phyloP scores from a whole-genome alignment of 37 sponge, comb jelly and placozoan species.

The Spongilla lacustris region DNA sequence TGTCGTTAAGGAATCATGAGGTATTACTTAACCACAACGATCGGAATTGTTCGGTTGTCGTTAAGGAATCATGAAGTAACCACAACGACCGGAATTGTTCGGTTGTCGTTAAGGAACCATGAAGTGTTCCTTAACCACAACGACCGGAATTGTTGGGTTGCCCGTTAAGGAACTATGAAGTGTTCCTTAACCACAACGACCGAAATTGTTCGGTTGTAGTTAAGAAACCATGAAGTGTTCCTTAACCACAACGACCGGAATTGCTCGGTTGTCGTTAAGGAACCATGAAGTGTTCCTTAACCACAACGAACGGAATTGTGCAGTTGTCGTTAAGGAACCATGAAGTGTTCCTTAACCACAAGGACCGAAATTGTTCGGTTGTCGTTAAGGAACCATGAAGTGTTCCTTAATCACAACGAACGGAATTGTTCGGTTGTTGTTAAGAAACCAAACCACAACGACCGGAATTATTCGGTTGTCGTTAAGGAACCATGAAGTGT shows the following conservation, averaged over 20 bases:
- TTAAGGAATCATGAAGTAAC: too few species aligned
- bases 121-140: too few species aligned
- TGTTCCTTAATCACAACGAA: not conserved
- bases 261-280: not conserved
- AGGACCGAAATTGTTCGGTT: not conserved
- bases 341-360: slow-evolving; percentile 1
- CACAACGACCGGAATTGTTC: too few species aligned
- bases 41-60: too few species aligned
- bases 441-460: not conserved
- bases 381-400: not conserved
- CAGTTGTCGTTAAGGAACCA: not conserved
- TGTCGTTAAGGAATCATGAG: too few species aligned
- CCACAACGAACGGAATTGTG: not conserved
- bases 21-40: too few species aligned
- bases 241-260: not conserved
- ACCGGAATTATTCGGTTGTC: not conserved
- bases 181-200: not conserved
- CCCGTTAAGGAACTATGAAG: not conserved
- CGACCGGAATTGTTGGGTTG: too few species aligned
- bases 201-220: not conserved
- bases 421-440: not conserved
- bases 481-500: not conserved
- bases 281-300: not conserved
- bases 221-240: not conserved
- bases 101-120: too few species aligned